A percentile compares a stretch with the other conserved stretches of the same genome.
Conservation (phyloP, 2,888 invertebrate species). For the Punctoribates punctum region DNA sequence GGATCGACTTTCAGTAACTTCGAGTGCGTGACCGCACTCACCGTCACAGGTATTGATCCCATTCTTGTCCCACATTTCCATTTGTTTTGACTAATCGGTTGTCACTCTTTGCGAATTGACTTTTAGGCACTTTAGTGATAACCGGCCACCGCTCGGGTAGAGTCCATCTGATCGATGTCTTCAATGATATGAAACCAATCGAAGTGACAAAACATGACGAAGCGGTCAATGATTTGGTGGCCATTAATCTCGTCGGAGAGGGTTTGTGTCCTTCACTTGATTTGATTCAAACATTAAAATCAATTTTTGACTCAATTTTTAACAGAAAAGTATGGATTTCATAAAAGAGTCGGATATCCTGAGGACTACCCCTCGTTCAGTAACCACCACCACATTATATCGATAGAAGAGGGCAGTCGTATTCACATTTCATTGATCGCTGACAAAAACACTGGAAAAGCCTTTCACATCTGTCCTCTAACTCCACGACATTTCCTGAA, state of each 20-base stretch:
- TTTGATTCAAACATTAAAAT: too few relatives aligned
- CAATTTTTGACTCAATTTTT: background rate
- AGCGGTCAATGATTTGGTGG: background rate
- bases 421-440: background rate
- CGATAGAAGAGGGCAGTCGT: background rate
- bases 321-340: background rate
- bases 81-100: background rate
- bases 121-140: slow-evolving; percentile 5
- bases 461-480: background rate
- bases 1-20: background rate
- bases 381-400: slow-evolving; percentile 18
- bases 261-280: background rate
- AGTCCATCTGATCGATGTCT: background rate
- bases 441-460: background rate
- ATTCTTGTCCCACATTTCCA: background rate
- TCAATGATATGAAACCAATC: background rate
- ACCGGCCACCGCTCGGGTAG: slow-evolving; percentile 20
- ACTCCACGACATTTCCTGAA: background rate
- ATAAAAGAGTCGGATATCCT: background rate
- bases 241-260: background rate
- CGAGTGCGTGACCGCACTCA: background rate
- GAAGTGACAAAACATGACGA: background rate
- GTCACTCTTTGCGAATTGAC: background rate
- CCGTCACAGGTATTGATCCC: slow-evolving; percentile 15
- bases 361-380: background rate